Evolutionary conservation across 2,113 vertebrate genomes (phyloP).

Genomic region (Cyanistes caeruleus): DNA sequence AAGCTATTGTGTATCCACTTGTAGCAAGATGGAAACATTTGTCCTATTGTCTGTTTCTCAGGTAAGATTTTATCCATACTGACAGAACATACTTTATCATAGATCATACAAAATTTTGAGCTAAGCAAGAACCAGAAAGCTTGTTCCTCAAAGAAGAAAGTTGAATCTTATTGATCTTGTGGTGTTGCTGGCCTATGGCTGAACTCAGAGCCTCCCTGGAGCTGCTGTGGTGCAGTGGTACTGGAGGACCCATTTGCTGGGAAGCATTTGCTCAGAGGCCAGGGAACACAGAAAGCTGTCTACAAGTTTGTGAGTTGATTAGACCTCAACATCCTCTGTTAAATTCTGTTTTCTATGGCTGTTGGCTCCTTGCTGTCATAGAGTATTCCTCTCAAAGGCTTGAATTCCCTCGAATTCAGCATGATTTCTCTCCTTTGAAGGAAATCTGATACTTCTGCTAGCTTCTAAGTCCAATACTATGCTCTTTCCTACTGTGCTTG

Average conservation of each 20-base stretch:
- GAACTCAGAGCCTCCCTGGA: background rate
- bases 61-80: background rate
- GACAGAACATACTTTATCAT: background rate
- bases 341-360: background rate
- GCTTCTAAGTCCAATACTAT: background rate
- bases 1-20: background rate
- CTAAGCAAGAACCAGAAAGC: background rate
- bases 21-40: background rate
- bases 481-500: background rate
- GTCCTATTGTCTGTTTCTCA: background rate
- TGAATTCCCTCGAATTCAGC: background rate
- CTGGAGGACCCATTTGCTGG: background rate
- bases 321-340: background rate
- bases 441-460: background rate
- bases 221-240: fast-evolving
- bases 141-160: background rate
- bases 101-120: background rate
- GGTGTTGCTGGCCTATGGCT: background rate
- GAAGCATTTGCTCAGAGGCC: background rate
- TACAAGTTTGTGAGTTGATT: background rate
- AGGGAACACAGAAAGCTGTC: background rate
- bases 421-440: background rate
- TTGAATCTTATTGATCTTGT: background rate
- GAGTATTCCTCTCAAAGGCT: background rate
- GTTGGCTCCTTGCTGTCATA: background rate